phyloP scores from a whole-genome alignment of 2,797 vertebrate genomes.

The Picus viridis region DNA sequence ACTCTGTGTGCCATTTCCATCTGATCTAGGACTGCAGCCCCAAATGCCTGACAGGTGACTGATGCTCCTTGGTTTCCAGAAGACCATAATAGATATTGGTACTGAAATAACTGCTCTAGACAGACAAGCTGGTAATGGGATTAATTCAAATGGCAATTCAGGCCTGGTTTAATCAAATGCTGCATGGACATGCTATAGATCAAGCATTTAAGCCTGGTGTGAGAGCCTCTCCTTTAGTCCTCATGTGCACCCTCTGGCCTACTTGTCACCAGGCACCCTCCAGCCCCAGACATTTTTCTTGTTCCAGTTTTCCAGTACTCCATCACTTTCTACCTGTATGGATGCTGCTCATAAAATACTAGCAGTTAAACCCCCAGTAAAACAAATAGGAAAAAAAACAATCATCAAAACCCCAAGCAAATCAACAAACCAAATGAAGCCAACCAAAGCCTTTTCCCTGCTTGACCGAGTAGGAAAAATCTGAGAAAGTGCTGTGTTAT shows the following conservation, averaged over 20 bases:
- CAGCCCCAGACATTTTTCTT: not conserved
- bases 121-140: not conserved
- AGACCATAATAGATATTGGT: not conserved
- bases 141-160: not conserved
- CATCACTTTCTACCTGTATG: not conserved
- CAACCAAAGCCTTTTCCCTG: not conserved
- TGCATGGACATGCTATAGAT: not conserved
- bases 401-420: not conserved
- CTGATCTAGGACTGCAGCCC: not conserved
- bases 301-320: not conserved
- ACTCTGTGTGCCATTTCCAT: not conserved
- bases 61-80: not conserved
- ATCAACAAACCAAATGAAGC: fast-evolving
- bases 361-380: not conserved
- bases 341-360: not conserved
- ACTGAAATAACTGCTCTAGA: not conserved
- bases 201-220: not conserved
- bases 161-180: not conserved
- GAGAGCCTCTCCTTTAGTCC: not conserved
- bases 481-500: not conserved
- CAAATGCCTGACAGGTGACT: fast-evolving
- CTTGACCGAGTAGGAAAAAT: not conserved
- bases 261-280: not conserved
- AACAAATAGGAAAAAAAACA: fast-evolving
- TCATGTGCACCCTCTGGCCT: not conserved